Evolutionary conservation across 2,797 vertebrate species (phyloP).

Genomic region (Sphaeramia orbicularis): DNA sequence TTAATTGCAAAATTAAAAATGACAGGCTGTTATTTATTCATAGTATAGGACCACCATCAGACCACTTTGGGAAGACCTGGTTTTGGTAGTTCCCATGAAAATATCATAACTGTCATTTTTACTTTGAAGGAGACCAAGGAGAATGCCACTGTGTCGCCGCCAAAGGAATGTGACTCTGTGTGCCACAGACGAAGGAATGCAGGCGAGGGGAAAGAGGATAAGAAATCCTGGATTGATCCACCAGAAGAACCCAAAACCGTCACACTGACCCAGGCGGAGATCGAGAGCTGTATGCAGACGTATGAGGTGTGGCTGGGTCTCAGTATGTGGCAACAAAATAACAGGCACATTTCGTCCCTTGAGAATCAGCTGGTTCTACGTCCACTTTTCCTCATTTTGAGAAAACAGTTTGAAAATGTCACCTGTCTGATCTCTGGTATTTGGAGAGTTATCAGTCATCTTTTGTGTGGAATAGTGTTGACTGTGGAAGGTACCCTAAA

Average conservation of each 20-base stretch:
- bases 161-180: conserved; percentile 67
- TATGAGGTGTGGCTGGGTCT: conserved; percentile 85
- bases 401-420: no score
- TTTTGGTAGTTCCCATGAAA: background rate
- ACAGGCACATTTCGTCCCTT: no score
- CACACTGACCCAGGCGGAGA: conserved; percentile 91
- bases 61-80: background rate
- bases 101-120: conserved; percentile 7
- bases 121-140: conserved; percentile 60
- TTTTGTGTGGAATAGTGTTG: no score
- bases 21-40: no score
- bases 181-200: conserved; percentile 59
- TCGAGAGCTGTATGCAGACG: conserved; percentile 95
- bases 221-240: conserved; percentile 93
- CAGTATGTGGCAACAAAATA: no score
- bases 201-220: conserved; percentile 67
- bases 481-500: no score
- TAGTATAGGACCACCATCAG: no score
- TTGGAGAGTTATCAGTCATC: no score
- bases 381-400: no score
- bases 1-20: no score
- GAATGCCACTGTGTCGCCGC: conserved; percentile 41
- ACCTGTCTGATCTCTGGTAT: no score
- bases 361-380: no score
- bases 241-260: conserved; percentile 87